These are phyloP conservation scores for Canis aureus DNA, from an alignment of 2,113 vertebrate species.

Conservation along the genomic window DNA sequence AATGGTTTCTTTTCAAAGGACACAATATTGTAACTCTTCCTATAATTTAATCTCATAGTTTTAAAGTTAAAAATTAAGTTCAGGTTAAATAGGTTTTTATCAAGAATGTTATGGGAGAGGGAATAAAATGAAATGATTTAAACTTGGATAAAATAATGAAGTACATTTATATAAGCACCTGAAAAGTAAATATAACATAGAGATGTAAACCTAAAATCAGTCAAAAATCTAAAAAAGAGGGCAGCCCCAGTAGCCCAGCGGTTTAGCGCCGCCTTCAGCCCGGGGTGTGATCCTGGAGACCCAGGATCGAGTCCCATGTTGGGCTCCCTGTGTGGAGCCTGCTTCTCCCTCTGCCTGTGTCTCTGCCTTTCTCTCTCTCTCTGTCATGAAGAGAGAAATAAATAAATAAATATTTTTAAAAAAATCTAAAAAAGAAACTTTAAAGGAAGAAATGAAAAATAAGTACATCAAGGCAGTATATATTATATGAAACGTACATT, in stretches of 20 bases:
- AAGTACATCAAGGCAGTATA: background rate
- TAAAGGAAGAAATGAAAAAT: constrained; percentile 30
- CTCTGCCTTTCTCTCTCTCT: no score
- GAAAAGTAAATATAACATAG: constrained; percentile 35
- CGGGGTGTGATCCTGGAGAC: no score
- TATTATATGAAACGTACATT: background rate
- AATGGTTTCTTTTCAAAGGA: constrained; percentile 39
- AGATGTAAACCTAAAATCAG: background rate
- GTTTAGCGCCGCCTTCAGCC: no score
- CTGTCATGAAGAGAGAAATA: no score
- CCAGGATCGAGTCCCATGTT: no score
- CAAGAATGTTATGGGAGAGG: background rate
- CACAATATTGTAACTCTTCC: background rate
- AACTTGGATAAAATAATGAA: constrained; percentile 42
- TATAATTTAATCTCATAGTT: constrained; percentile 38
- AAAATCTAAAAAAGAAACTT: constrained; percentile 16
- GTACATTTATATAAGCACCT: background rate
- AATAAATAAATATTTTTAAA: no score
- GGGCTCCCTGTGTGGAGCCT: no score
- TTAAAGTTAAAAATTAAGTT: constrained; percentile 57
- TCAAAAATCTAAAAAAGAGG: background rate
- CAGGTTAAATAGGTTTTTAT: constrained; percentile 25
- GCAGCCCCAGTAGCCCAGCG: no score
- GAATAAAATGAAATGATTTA: constrained; percentile 26
- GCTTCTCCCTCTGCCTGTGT: no score